phyloP scores from a whole-genome alignment of 2,797 vertebrate genomes.

The Platalea minor region DNA sequence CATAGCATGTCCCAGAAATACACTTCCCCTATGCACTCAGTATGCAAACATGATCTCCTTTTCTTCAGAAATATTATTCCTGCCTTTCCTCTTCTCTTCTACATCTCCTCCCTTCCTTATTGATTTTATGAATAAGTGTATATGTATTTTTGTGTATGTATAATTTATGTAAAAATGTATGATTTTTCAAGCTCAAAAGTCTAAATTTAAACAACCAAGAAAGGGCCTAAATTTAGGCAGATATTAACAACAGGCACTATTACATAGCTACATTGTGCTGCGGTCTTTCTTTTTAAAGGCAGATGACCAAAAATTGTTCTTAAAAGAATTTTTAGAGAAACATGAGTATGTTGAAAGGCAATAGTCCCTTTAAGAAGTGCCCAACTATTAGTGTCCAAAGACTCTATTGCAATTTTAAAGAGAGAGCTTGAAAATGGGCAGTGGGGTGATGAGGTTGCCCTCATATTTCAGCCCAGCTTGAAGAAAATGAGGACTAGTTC shows the following conservation, averaged over 20 bases:
- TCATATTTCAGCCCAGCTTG: neutral
- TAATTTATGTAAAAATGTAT: neutral
- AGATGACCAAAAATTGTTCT: neutral
- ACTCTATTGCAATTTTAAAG: neutral
- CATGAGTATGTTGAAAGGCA: neutral
- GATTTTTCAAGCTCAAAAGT: neutral
- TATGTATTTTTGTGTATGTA: neutral
- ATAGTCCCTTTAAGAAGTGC: neutral
- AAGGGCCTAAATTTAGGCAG: neutral
- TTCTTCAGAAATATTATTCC: neutral
- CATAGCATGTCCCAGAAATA: accelerated
- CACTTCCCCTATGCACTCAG: neutral
- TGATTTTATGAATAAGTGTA: neutral
- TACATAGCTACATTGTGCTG: neutral
- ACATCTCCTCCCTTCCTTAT: neutral
- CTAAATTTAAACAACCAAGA: neutral
- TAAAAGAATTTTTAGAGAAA: neutral
- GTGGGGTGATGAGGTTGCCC: neutral
- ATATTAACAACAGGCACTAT: neutral
- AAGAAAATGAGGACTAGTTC: neutral
- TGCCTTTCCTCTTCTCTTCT: neutral
- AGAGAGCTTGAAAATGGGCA: neutral
- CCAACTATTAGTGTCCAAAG: neutral
- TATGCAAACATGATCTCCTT: neutral
- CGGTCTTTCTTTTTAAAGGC: neutral